A percentile compares a stretch with the other conserved stretches of the same genome.
Conservation (phyloP, 2,797 vertebrate genomes). For the Pseudochaenichthys georgianus region DNA sequence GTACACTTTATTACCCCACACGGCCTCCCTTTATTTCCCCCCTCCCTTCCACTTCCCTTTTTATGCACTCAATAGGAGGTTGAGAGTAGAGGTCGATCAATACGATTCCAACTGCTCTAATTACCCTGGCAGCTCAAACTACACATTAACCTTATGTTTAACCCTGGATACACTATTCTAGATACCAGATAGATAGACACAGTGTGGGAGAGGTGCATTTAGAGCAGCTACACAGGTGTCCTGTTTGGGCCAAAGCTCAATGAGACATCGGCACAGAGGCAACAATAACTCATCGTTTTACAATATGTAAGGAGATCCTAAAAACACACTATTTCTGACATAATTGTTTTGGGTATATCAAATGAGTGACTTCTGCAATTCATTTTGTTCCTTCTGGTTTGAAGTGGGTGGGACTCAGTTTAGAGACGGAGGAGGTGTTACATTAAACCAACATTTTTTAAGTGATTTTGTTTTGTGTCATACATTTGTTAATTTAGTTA, state of each 20-base stretch:
- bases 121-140: constrained; percentile 63
- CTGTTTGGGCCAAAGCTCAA: constrained; percentile 28
- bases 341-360: not conserved
- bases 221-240: constrained; percentile 22
- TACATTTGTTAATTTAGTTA: not conserved
- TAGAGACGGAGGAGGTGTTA: not conserved
- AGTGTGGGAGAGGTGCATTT: not conserved
- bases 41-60: constrained; percentile 36
- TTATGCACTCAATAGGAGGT: constrained; percentile 61
- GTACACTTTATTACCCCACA: constrained; percentile 28
- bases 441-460: not conserved
- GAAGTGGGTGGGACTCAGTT: not conserved
- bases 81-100: constrained; percentile 69
- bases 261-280: constrained; percentile 15
- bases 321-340: not conserved
- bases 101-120: constrained; percentile 72
- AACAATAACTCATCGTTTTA: not conserved
- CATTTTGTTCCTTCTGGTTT: not conserved
- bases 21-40: constrained; percentile 11
- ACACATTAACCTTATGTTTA: constrained; percentile 60
- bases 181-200: constrained; percentile 12
- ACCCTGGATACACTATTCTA: constrained; percentile 34
- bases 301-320: not conserved
- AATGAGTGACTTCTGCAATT: not conserved
- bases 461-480: too few relatives aligned